Base-by-base conservation (phyloP, 1,140 invertebrate genomes). In the Neuroterus valhalla region DNA sequence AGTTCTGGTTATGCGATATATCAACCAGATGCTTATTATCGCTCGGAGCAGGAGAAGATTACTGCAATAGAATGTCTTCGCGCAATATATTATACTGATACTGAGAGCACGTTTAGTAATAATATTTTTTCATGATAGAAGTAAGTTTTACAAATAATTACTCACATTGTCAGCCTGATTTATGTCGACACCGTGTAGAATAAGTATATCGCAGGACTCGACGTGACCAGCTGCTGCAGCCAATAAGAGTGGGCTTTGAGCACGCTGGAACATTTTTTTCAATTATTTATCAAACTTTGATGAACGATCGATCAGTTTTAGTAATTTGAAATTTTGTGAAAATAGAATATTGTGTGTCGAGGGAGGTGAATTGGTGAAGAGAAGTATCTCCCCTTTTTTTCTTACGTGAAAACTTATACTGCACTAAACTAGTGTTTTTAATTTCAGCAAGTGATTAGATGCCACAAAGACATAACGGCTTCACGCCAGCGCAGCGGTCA, bases 141-240 rank as follows among this genome's bases (percentile, higher is more conserved):
- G 21, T 62, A 15, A 62, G 31, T 23, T 31, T 62, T 62, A 62
- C 55, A 62, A 26, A 52, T 74, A 14, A 74, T 67, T 67, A 87
- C 86, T 86, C 67, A 87, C 86, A 45, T 83, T 85, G 38, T 87
- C 86, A 2, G 81, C 74, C 15, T 72, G 78, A 69, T 86, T 86
- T 71, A 86, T 81, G 67, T 87, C 81, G 68, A 78, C 67, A 38
- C 83, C 84, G 26, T 75, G 81, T 66, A 77, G 76, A 48, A 87
- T 72, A 31, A 87, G 75, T 52, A 79, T 72, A 68, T 86, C 80
- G 66, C 86, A 86, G 50, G 79, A 77, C 38, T 83, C 81, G 48
- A 78, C 38, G 31, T 87, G 85, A 23, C 86, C 86, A 69, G 76
- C 80, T 46, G 84, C 83, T 12, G 86, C 83, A 42, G 85, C 84